phyloP scores from a whole-genome alignment of 2,797 vertebrate species.

The Steatocranus sp. region DNA sequence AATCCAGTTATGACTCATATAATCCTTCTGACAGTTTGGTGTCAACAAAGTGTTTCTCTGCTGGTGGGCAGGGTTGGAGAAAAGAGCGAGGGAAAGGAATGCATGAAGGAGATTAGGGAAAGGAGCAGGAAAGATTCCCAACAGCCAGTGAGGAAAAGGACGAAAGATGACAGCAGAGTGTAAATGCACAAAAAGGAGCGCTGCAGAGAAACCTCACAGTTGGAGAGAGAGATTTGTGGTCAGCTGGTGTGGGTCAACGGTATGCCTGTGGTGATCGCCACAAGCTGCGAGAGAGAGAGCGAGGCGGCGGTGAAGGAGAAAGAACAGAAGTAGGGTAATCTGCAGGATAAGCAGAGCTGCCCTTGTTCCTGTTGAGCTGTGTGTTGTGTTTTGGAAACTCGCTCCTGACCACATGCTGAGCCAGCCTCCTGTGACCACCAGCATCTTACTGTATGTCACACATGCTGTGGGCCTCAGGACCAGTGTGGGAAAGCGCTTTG shows the following conservation, averaged over 20 bases:
- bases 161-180: background rate
- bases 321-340: conserved; percentile 38
- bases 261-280: background rate
- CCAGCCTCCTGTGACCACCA: background rate
- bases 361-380: conserved; percentile 26
- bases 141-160: background rate
- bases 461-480: background rate
- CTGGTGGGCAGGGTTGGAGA: background rate
- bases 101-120: background rate
- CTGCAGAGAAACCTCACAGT: background rate
- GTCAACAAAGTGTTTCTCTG: conserved; percentile 18
- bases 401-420: conserved; percentile 43
- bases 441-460: background rate
- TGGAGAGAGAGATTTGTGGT: background rate
- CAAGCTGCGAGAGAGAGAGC: background rate
- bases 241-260: background rate
- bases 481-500: conserved; percentile 27
- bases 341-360: conserved; percentile 37
- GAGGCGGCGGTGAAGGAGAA: background rate
- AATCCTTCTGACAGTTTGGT: conserved; percentile 48
- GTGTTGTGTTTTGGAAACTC: conserved; percentile 59
- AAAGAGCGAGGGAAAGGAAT: background rate
- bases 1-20: conserved; percentile 32
- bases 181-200: background rate
- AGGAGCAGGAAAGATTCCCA: background rate